Conservation (phyloP, 2,113 vertebrate species). For the Prinia subflava region DNA sequence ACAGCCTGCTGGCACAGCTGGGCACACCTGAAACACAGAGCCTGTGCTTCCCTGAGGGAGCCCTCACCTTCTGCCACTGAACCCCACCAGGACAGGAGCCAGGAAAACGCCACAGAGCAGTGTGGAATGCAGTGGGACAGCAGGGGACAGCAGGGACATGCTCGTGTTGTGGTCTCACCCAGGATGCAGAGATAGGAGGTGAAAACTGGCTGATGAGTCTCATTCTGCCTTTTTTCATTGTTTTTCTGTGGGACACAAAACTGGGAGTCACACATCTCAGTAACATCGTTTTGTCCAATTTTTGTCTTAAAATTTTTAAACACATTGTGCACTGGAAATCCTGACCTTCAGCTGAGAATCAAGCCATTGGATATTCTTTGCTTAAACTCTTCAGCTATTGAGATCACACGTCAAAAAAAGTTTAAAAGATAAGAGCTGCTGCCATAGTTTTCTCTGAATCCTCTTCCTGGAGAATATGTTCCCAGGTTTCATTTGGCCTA, state of each 20-base stretch:
- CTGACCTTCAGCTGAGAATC: not conserved
- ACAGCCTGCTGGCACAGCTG: not conserved
- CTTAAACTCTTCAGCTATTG: not conserved
- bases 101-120: not conserved
- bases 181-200: not conserved
- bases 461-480: not conserved
- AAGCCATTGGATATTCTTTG: not conserved
- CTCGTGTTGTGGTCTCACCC: rapidly evolving
- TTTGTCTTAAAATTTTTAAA: not conserved
- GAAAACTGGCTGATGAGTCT: not conserved
- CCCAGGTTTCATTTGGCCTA: not conserved
- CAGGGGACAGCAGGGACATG: too few species aligned
- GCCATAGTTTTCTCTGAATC: not conserved
- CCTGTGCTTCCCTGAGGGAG: not conserved
- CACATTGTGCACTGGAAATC: not conserved
- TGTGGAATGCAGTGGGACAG: not conserved
- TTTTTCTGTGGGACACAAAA: not conserved
- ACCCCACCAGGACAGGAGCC: not conserved
- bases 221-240: not conserved
- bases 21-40: not conserved
- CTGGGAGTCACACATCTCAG: not conserved
- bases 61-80: not conserved
- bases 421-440: not conserved
- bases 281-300: not conserved
- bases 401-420: not conserved